Evolutionary conservation across 1,140 invertebrate genomes (phyloP).

Genomic region (Trachymyrmex septentrionalis): DNA sequence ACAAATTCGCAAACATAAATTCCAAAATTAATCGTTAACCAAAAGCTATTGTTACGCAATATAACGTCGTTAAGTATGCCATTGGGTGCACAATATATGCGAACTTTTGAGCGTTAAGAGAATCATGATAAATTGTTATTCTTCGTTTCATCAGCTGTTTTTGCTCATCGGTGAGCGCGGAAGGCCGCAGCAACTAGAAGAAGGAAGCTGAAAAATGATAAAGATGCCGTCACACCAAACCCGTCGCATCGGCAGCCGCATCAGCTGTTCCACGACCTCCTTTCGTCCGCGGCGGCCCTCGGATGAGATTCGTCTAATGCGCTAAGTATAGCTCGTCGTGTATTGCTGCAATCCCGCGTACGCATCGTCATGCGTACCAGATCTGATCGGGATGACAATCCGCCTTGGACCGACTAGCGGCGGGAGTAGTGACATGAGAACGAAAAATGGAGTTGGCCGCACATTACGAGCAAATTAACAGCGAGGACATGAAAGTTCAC

Average conservation of each 20-base stretch:
- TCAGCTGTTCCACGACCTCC: constrained; percentile 80
- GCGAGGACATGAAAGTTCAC: constrained; percentile 11
- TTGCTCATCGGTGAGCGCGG: neutral
- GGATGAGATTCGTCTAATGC: constrained; percentile 79
- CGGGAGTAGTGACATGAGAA: constrained; percentile 33
- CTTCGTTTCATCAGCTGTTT: constrained; percentile 1
- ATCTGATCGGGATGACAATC: constrained; percentile 55
- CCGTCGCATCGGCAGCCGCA: constrained; percentile 42
- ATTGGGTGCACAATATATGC: neutral
- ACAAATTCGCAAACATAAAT: neutral
- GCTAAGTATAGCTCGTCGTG: constrained; percentile 80
- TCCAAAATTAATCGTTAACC: neutral
- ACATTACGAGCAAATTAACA: constrained; percentile 56
- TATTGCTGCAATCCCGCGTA: constrained; percentile 75
- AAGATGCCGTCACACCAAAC: constrained; percentile 45
- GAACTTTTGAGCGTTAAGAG: neutral
- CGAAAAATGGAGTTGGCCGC: constrained; percentile 55
- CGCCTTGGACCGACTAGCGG: neutral
- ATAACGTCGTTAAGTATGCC: neutral
- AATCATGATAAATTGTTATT: neutral
- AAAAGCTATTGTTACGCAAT: neutral
- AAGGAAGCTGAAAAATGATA: constrained; percentile 1
- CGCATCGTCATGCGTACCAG: constrained; percentile 53
- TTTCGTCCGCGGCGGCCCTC: constrained; percentile 75
- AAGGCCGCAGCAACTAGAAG: neutral